These are phyloP conservation scores for Tigriopus japonicus DNA, from an alignment of 1,140 invertebrate genomes.

Conservation along the genomic window DNA sequence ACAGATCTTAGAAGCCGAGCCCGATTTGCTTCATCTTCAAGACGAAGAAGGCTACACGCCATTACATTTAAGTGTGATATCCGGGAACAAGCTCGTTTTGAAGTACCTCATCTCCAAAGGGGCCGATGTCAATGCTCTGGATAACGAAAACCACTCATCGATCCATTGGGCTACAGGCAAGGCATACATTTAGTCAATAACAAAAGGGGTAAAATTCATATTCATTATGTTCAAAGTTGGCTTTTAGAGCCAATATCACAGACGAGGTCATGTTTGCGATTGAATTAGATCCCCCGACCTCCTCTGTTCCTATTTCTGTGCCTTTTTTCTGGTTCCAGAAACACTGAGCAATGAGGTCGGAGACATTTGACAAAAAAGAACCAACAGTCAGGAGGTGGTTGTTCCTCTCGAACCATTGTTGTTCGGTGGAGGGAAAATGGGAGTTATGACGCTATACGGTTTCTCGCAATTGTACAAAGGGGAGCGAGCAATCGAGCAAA, in stretches of 20 bases:
- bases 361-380: too few relatives aligned
- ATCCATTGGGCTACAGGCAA: slow-evolving; percentile 94
- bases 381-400: too few relatives aligned
- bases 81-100: slow-evolving; percentile 54
- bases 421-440: too few relatives aligned
- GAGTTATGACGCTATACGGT: too few relatives aligned
- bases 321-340: too few relatives aligned
- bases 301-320: too few relatives aligned
- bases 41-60: slow-evolving; percentile 87
- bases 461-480: too few relatives aligned
- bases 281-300: too few relatives aligned
- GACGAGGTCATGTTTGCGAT: too few relatives aligned
- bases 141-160: slow-evolving; percentile 85
- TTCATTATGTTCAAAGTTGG: background rate
- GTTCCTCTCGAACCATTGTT: too few relatives aligned
- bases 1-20: slow-evolving; percentile 38
- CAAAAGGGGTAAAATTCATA: background rate
- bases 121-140: slow-evolving; percentile 67
- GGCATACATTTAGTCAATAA: background rate
- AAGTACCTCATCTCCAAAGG: slow-evolving; percentile 55
- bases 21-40: slow-evolving; percentile 50
- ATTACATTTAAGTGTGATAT: slow-evolving; percentile 76
- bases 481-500: too few relatives aligned
- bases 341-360: too few relatives aligned
- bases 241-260: background rate